Conservation (phyloP, 2,888 invertebrate genomes). For the Harmothoe impar region DNA sequence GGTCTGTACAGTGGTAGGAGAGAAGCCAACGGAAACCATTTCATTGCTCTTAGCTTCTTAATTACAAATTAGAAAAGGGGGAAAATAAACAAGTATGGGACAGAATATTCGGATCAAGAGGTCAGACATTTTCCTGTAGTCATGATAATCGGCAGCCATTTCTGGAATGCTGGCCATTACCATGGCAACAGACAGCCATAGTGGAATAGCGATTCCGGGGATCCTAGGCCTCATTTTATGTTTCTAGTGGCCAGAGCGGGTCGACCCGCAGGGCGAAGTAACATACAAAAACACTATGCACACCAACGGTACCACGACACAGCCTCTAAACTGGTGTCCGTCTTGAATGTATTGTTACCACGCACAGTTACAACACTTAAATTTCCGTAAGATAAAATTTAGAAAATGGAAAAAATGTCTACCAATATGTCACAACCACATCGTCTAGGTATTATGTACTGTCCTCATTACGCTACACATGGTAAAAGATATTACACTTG, state of each 20-base stretch:
- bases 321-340: not conserved
- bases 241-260: slow-evolving; percentile 35
- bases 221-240: slow-evolving; percentile 16
- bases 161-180: slow-evolving; percentile 39
- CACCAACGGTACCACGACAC: slow-evolving; percentile 37
- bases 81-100: slow-evolving; percentile 51
- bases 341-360: slow-evolving; percentile 62
- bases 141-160: slow-evolving; percentile 44
- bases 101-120: slow-evolving; percentile 57
- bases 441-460: slow-evolving; percentile 63
- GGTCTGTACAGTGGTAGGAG: slow-evolving; percentile 60
- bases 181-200: slow-evolving; percentile 36
- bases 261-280: slow-evolving; percentile 10
- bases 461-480: slow-evolving; percentile 62
- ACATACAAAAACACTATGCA: slow-evolving; percentile 59
- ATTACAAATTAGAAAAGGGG: slow-evolving; percentile 60
- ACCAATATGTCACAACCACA: slow-evolving; percentile 66
- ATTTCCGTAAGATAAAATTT: slow-evolving; percentile 64
- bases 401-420: slow-evolving; percentile 66
- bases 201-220: slow-evolving; percentile 34
- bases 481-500: slow-evolving; percentile 65
- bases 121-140: not conserved
- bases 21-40: slow-evolving; percentile 49
- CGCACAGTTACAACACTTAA: slow-evolving; percentile 65
- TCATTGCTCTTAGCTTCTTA: slow-evolving; percentile 54